Base-by-base conservation (phyloP, 2,113 vertebrate species). In the Hydropotes inermis region DNA sequence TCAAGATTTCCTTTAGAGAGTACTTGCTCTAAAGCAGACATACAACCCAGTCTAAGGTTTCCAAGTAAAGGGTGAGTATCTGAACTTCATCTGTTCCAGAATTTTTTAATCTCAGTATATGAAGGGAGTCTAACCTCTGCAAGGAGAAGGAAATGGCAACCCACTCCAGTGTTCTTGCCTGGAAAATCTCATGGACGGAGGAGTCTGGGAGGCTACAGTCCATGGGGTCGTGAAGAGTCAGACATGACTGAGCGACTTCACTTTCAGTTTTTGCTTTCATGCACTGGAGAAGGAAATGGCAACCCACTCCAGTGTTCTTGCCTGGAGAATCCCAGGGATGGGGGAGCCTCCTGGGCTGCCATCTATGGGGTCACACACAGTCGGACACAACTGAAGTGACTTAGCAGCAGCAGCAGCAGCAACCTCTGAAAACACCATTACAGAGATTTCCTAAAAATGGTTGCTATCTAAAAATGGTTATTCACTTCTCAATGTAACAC, bases 41-140 rank as follows among this genome's bases (percentile, higher is more conserved):
- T 54, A 6, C 50, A 47, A 43, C 13, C 28, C 25, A 55, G 52
- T 60, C 9, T 10, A 45, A 76, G n/a, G 47, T 58, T 86, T 60
- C 7, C 9, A 88, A 58, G 52, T 8, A 92, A 57, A 92, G 15
- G 39, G 55, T 85, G n/a, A 96, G 50, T 89, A 94, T 47, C 23
- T 54, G 45, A 91, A 14, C 33, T 47, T 11, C 4, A 27, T 12
- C n/a, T 81, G 7, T 43, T 47, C 13, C 11, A 58, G 21, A 89
- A 23, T 12, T n/a, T 74, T 91, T 70, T 2, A 84, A 52, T 76
- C 50, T 39, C 28, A 23, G 28, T 21, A 33, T 28, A 7, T 10
- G 54, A 70, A 25, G 13, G 57, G 17, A 78, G 1, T 28, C 14
- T 60, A 89, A 2, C 3, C 10, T 79, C 25, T 9, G 47, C 33